These are phyloP conservation scores for Frankliniella intonsa DNA, from an alignment of 2,888 invertebrate genomes.

Conservation along the genomic window DNA sequence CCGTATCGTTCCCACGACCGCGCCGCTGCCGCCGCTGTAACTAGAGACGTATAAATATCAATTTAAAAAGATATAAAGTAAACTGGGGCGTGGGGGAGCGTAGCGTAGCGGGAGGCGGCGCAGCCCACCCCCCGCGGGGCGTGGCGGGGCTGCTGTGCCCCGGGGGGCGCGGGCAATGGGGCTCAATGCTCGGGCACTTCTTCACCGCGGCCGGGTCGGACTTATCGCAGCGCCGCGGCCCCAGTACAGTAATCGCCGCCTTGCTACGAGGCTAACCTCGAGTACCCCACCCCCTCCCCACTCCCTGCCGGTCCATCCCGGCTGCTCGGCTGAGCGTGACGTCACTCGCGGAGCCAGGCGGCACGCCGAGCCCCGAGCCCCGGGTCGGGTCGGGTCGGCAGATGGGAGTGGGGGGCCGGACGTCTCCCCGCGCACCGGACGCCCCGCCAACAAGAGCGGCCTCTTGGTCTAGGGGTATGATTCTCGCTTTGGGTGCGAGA, in stretches of 20 bases:
- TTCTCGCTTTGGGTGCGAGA: slow-evolving; percentile 69
- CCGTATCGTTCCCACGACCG: slow-evolving; percentile 21
- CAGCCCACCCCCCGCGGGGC: background rate
- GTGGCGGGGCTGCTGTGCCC: background rate
- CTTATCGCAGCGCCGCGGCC: no score
- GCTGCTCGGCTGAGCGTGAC: background rate
- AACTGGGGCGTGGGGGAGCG: background rate
- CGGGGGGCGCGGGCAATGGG: background rate
- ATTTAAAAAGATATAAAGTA: slow-evolving; percentile 27
- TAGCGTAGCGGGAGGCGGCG: background rate
- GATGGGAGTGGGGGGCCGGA: no score
- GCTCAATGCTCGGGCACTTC: background rate
- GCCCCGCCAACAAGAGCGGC: slow-evolving; percentile 43
- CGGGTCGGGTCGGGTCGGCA: no score
- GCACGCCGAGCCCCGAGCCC: background rate
- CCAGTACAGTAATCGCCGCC: no score
- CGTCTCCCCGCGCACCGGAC: background rate
- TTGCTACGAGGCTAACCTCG: no score
- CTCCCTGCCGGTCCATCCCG: no score
- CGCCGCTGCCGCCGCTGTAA: background rate
- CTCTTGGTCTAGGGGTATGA: slow-evolving; percentile 69
- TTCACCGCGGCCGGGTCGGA: background rate
- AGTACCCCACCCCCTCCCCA: no score
- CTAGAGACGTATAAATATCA: slow-evolving; percentile 25
- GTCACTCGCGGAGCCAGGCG: background rate